Percentiles rank a stretch among this genome's conserved stretches.
phyloP scores from a whole-genome alignment of 1,140 invertebrate species.

The Apocrypta bakeri region DNA sequence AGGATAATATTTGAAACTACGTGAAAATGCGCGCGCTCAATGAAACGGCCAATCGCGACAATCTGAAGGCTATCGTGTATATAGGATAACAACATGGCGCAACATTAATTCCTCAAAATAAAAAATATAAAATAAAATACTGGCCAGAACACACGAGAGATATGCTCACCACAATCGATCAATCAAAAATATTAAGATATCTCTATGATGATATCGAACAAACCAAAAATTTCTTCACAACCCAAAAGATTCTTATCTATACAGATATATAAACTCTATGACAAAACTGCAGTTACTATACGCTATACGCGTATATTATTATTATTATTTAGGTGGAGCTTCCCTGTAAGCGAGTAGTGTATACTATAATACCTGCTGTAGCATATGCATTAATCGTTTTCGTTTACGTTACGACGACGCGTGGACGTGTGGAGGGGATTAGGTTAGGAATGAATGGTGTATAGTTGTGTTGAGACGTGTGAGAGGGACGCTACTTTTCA shows the following conservation, averaged over 20 bases:
- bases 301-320: not conserved
- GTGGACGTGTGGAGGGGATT: not conserved
- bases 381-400: not conserved
- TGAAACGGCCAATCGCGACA: too few species aligned
- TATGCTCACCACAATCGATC: constrained; percentile 10
- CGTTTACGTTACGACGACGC: not conserved
- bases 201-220: constrained; percentile 37
- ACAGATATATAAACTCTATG: not conserved
- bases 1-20: too few species aligned
- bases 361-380: not conserved
- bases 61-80: too few species aligned
- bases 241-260: not conserved
- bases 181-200: constrained; percentile 31
- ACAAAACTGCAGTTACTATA: too few species aligned
- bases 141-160: not conserved
- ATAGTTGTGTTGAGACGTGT: constrained; percentile 18
- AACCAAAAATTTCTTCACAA: not conserved
- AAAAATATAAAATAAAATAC: not conserved
- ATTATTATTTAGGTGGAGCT: not conserved
- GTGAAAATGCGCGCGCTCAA: too few species aligned
- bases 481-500: constrained; percentile 34
- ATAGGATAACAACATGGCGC: too few species aligned
- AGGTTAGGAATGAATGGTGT: constrained; percentile 38
- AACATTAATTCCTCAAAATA: too few species aligned
- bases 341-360: not conserved